Conservation (phyloP, 2,888 invertebrate genomes). For the Vesta saturnalis region DNA sequence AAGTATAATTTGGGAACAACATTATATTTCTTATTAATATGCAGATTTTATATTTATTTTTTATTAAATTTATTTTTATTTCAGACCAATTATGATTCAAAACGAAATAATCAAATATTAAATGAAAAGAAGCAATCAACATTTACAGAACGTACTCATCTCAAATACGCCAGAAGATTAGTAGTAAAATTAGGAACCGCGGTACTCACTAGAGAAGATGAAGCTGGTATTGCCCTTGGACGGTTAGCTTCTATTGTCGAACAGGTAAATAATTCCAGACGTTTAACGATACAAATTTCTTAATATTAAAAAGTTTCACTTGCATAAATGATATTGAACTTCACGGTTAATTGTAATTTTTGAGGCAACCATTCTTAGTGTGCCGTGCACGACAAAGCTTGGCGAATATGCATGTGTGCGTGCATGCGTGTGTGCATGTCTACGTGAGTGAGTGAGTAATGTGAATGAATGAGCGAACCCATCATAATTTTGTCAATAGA, state of each 20-base stretch:
- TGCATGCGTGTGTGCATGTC: no score
- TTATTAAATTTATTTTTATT: conserved; percentile 4
- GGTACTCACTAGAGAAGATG: conserved; percentile 97
- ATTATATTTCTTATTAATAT: background rate
- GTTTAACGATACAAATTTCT: no score
- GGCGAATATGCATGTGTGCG: no score
- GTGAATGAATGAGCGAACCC: no score
- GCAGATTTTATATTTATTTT: background rate
- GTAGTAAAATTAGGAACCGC: conserved; percentile 98
- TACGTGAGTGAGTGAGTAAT: no score
- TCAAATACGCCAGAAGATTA: conserved; percentile 88
- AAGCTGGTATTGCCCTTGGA: conserved; percentile 95
- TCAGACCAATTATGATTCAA: conserved; percentile 20
- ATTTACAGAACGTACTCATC: conserved; percentile 85
- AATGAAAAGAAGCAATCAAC: conserved; percentile 72
- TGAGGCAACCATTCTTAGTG: no score
- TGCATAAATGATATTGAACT: no score
- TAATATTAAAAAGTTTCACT: no score
- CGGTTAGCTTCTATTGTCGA: conserved; percentile 97
- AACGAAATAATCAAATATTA: conserved; percentile 59
- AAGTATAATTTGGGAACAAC: background rate
- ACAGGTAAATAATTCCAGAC: conserved; percentile 82
- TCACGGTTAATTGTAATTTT: no score
- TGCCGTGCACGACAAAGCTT: no score
- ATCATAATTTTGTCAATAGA: no score